A percentile compares a stretch with the other conserved stretches of the same genome.
Conservation (phyloP, 2,888 invertebrate genomes). For the Zygaena filipendulae region DNA sequence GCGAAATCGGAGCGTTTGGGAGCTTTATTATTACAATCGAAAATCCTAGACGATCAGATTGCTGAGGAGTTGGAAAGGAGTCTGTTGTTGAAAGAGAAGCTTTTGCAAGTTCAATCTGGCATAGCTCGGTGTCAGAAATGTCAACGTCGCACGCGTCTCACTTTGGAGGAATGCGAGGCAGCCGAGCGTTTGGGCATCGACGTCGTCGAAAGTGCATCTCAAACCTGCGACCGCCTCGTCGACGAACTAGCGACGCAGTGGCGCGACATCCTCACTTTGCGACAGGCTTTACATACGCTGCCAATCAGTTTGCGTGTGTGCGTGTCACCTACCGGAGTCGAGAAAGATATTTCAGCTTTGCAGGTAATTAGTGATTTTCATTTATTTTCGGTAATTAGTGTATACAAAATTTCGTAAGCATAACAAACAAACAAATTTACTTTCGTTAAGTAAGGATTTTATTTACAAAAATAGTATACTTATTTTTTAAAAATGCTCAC, state of each 20-base stretch:
- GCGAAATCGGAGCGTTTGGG: conserved; percentile 83
- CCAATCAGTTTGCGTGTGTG: conserved; percentile 80
- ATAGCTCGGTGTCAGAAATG: conserved; percentile 75
- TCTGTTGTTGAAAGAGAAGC: conserved; percentile 76
- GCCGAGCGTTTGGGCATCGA: conserved; percentile 80
- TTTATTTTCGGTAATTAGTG: too few species aligned
- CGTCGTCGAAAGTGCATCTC: conserved; percentile 79
- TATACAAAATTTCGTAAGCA: too few species aligned
- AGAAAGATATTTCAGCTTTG: conserved; percentile 76
- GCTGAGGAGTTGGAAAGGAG: conserved; percentile 83
- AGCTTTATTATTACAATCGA: conserved; percentile 74
- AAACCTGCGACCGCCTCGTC: conserved; percentile 76
- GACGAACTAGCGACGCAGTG: conserved; percentile 78
- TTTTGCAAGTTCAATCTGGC: conserved; percentile 77
- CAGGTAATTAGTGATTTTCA: conserved; percentile 30
- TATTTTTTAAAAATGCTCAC: too few species aligned
- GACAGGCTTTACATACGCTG: conserved; percentile 81
- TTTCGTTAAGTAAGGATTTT: too few species aligned
- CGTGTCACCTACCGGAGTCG: conserved; percentile 80
- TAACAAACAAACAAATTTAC: background rate
- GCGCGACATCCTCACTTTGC: conserved; percentile 80
- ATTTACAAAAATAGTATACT: too few species aligned
- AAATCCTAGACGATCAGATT: conserved; percentile 76
- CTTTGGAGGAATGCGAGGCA: conserved; percentile 78
- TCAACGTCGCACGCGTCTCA: conserved; percentile 72